Percentiles rank a stretch among this genome's conserved stretches.
Evolutionary conservation across 2,888 invertebrate genomes (phyloP).

Genomic region (Steinernema carpocapsae): DNA sequence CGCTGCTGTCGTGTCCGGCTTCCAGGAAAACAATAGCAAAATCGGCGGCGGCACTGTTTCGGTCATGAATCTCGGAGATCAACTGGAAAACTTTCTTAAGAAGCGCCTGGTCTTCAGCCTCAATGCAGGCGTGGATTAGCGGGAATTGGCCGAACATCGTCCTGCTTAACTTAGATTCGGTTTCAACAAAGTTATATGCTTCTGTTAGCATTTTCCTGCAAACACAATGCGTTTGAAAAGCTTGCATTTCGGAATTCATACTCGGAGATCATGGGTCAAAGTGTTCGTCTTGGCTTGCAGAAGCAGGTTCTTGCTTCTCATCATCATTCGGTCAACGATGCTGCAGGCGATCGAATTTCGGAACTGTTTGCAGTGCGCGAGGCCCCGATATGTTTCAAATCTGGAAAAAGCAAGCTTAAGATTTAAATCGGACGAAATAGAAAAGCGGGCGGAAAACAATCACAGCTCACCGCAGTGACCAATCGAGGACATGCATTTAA

Average conservation of each 20-base stretch:
- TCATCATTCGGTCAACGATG: constrained; percentile 1
- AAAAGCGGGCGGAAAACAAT: not conserved
- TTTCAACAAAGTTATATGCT: constrained; percentile 26
- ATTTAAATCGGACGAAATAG: not conserved
- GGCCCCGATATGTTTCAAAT: not conserved
- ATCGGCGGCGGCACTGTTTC: constrained; percentile 36
- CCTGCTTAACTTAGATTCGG: not conserved
- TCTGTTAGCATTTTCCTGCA: constrained; percentile 26
- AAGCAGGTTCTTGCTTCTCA: not conserved
- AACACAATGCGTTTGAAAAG: not conserved
- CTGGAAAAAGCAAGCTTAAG: not conserved
- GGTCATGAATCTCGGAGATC: constrained; percentile 27
- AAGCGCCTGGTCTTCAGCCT: constrained; percentile 7
- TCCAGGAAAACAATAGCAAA: constrained; percentile 35
- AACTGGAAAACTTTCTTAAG: constrained; percentile 33
- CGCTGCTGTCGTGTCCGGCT: constrained; percentile 9
- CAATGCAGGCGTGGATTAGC: constrained; percentile 36
- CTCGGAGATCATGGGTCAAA: not conserved
- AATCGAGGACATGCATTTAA: not conserved
- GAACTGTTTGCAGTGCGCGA: not conserved
- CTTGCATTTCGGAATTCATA: not conserved
- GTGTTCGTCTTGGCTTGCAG: constrained; percentile 3
- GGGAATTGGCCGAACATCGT: constrained; percentile 36
- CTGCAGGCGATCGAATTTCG: not conserved
- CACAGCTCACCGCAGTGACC: not conserved